Conservation (phyloP, 2,113 vertebrate genomes). For the Ptyas mucosa region DNA sequence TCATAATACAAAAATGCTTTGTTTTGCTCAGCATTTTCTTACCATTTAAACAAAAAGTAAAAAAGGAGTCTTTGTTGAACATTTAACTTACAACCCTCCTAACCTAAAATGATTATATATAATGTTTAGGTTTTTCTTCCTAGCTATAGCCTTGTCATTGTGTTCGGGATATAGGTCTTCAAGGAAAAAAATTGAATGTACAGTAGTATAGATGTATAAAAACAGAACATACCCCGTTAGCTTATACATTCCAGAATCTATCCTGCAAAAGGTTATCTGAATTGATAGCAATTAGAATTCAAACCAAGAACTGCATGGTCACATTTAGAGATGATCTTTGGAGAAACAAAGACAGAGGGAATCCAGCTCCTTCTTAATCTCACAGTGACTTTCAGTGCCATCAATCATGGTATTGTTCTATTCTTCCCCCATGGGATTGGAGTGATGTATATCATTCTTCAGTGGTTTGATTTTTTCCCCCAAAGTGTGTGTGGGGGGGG, state of each 20-base stretch:
- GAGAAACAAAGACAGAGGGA: neutral
- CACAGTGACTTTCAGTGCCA: neutral
- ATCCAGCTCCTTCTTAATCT: neutral
- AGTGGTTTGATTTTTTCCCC: neutral
- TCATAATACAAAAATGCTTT: neutral
- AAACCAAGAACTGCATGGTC: neutral
- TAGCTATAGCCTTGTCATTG: neutral
- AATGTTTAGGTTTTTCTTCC: neutral
- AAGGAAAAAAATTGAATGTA: neutral
- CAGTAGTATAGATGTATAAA: neutral
- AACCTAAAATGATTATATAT: neutral
- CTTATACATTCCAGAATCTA: neutral
- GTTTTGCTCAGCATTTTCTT: neutral
- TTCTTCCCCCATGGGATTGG: neutral
- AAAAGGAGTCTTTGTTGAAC: neutral
- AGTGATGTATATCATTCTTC: neutral
- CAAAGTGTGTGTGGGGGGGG: neutral
- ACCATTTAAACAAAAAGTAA: neutral
- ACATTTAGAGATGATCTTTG: neutral
- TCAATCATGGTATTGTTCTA: neutral
- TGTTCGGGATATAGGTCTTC: neutral
- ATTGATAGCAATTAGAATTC: neutral
- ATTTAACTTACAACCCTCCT: neutral
- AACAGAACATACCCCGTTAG: neutral
- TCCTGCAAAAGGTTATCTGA: neutral